Evolutionary conservation across 2,888 invertebrate species (phyloP), one percentile per base, ranked within the genome.

Genomic region (Spisula solida): DNA sequence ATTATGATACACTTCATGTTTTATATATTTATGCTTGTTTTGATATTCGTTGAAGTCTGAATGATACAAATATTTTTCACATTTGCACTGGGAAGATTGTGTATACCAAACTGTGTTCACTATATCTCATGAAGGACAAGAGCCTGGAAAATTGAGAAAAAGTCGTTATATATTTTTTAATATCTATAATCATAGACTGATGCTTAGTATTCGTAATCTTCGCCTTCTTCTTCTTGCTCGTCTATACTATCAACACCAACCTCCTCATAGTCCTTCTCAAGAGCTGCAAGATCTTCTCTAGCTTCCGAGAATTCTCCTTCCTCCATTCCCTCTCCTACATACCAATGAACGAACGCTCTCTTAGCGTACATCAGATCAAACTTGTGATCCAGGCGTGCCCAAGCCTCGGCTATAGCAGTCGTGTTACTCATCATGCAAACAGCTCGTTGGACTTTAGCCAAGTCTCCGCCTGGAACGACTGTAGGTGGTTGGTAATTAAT

Each of bases 301-400:
- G 95, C 95, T 91, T 95, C 95, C 12, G 94, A 93, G 93, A 95
- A 95, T 92, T 95, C 95, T n/a, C 95, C 94, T 88, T 95, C 95
- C 90, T 95, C 95, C 95, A 95, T 95, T 80, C 94, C 94, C 87
- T 94, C 93, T 20, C 94, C 93, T 14, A 94, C 93, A 90, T 97
- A 98, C 98, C 98, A 98, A 97, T 99, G 98, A 12, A 99, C 98
- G 96, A 99, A 99, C 1, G 98, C 98, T 87, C 98, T 97, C 96
- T 98, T 98, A 88, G 97, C 97, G 95, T 98, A 98, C 98, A 99
- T 98, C 79, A 98, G 96, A 89, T 98, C 98, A 96, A 66, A 66
- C 25, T 66, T 66, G 25, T 66, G 60, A 66, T 66, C 60, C n/a
- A 66, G 25, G 20, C 60, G n/a, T n/a, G 60, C 60, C 60, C 60